These are phyloP conservation scores for Heliconius hermathena DNA, from an alignment of 1,140 invertebrate genomes.

Conservation along the genomic window DNA sequence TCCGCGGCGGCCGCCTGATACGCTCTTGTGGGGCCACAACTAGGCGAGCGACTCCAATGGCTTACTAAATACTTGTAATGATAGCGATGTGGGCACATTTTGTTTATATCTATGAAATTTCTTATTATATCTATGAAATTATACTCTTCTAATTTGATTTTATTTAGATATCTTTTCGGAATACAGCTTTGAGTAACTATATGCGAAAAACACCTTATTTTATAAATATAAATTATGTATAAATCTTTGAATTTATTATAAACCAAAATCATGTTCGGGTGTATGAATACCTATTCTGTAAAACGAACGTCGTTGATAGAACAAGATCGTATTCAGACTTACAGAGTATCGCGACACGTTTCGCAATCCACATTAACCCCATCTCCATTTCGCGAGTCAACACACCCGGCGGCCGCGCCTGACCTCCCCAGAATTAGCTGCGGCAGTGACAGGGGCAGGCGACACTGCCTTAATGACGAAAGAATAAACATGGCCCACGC, in stretches of 20 bases:
- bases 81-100: neutral
- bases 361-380: slow-evolving; percentile 39
- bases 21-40: neutral
- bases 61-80: neutral
- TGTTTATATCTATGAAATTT: neutral
- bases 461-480: slow-evolving; percentile 74
- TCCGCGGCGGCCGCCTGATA: slow-evolving; percentile 15
- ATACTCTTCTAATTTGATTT: no score
- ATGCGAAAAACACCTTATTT: no score
- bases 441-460: slow-evolving; percentile 51
- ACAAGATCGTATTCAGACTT: neutral
- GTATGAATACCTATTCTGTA: no score
- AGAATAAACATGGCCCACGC: slow-evolving; percentile 66
- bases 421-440: slow-evolving; percentile 69
- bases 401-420: slow-evolving; percentile 47
- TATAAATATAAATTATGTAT: no score
- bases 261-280: no score
- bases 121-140: neutral
- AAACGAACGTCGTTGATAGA: neutral
- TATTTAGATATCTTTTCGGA: no score
- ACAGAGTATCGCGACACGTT: neutral
- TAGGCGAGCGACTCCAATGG: neutral
- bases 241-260: no score
- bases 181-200: no score
- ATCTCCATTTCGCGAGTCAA: slow-evolving; percentile 52